phyloP scores from a whole-genome alignment of 1,140 invertebrate species.

The Rhagoletis zephyria region DNA sequence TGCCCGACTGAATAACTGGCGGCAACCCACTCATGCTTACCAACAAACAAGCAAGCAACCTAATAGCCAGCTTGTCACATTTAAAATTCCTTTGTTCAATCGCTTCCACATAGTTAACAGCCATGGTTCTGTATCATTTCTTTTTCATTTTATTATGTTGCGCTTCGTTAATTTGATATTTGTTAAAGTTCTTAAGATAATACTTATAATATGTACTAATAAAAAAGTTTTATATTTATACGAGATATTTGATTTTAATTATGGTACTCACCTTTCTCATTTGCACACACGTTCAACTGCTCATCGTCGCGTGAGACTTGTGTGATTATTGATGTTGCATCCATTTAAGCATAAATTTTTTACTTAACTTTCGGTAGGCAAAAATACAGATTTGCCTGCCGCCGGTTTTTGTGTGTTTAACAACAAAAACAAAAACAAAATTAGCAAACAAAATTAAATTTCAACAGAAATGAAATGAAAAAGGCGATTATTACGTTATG shows the following conservation, averaged over 20 bases:
- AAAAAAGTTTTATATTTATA: slow-evolving; percentile 14
- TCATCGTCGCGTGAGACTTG: slow-evolving; percentile 97
- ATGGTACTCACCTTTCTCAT: slow-evolving; percentile 87
- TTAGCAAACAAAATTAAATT: background rate
- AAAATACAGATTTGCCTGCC: slow-evolving; percentile 4
- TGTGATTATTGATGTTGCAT: slow-evolving; percentile 98
- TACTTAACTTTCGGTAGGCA: slow-evolving; percentile 39
- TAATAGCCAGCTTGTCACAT: slow-evolving; percentile 40
- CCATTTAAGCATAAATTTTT: slow-evolving; percentile 86
- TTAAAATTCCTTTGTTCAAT: slow-evolving; percentile 19
- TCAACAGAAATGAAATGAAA: background rate
- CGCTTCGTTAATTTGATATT: slow-evolving; percentile 28
- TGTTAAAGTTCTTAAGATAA: slow-evolving; percentile 32
- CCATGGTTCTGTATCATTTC: background rate
- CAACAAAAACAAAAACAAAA: slow-evolving; percentile 15
- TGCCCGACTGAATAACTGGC: background rate
- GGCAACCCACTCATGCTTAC: background rate
- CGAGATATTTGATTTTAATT: background rate
- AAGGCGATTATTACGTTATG: background rate
- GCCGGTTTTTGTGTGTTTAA: slow-evolving; percentile 7
- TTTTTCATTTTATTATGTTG: slow-evolving; percentile 27
- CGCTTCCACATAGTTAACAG: background rate
- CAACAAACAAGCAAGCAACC: slow-evolving; percentile 9
- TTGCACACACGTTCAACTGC: slow-evolving; percentile 90
- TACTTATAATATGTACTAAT: background rate